phyloP scores from a whole-genome alignment of 2,888 invertebrate species.

The Chironomus riparius region DNA sequence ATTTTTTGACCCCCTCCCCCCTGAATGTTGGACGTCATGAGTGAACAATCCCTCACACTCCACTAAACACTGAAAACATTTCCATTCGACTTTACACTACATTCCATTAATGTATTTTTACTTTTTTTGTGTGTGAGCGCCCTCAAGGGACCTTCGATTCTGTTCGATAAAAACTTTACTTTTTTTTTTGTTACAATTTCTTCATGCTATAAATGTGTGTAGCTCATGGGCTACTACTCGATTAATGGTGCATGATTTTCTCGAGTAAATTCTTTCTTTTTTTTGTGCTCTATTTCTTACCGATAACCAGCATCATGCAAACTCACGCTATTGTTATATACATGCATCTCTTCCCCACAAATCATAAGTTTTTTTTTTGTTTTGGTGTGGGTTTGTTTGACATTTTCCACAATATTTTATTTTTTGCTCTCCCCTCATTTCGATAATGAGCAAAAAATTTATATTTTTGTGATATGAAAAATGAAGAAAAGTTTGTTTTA shows the following conservation, averaged over 20 bases:
- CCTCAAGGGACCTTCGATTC: conserved; percentile 12
- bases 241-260: conserved; percentile 11
- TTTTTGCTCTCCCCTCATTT: background rate
- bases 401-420: background rate
- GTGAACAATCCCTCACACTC: background rate
- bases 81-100: conserved; percentile 18
- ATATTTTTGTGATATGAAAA: background rate
- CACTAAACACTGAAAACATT: background rate
- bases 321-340: background rate
- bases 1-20: too few species aligned
- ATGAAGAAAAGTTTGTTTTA: background rate
- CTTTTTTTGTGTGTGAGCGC: conserved; percentile 10
- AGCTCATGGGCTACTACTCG: background rate
- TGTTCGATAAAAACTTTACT: background rate
- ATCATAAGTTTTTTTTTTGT: background rate
- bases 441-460: conserved; percentile 27
- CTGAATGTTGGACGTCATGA: too few species aligned
- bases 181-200: background rate
- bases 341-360: background rate
- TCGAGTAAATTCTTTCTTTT: background rate
- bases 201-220: background rate
- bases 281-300: background rate
- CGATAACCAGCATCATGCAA: conserved; percentile 11
- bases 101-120: conserved; percentile 19
- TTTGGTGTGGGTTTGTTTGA: background rate